These are phyloP conservation scores for Octopus sinensis DNA, from an alignment of 1,140 invertebrate species.

Conservation along the genomic window DNA sequence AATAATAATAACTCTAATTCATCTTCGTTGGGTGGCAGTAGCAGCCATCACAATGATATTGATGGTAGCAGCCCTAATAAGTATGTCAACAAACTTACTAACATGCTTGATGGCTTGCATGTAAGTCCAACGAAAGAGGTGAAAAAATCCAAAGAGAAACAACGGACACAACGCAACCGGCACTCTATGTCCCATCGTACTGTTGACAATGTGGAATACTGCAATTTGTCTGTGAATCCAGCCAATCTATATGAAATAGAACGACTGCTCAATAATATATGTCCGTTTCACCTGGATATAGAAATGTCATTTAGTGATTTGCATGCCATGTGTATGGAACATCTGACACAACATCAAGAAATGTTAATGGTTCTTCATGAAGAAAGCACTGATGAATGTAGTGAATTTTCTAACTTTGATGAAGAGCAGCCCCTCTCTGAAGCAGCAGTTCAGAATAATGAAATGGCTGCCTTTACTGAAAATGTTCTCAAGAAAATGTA, in stretches of 20 bases:
- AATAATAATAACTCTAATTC: slow-evolving; percentile 18
- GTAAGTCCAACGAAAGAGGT: slow-evolving; percentile 14
- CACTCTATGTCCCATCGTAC: slow-evolving; percentile 3
- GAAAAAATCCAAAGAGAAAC: slow-evolving; percentile 15
- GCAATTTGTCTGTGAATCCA: slow-evolving; percentile 31
- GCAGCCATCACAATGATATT: neutral
- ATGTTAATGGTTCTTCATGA: slow-evolving; percentile 1
- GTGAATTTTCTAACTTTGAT: neutral
- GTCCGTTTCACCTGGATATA: slow-evolving; percentile 1
- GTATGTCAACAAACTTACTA: neutral
- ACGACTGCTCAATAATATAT: slow-evolving; percentile 39
- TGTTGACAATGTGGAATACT: slow-evolving; percentile 21
- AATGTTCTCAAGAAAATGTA: too few relatives aligned
- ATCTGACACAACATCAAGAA: neutral
- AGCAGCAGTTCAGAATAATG: too few relatives aligned
- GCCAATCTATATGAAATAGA: slow-evolving; percentile 45
- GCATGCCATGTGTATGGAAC: neutral
- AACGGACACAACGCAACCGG: slow-evolving; percentile 29
- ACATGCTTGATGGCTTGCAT: slow-evolving; percentile 4
- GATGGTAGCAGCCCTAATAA: neutral
- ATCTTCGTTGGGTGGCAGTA: slow-evolving; percentile 11
- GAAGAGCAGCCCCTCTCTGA: neutral
- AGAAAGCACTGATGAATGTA: slow-evolving; percentile 3
- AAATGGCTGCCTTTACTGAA: too few relatives aligned
- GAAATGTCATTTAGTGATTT: neutral